These are phyloP conservation scores for Empidonax alnorum DNA, from an alignment of 2,113 vertebrate species.

Conservation along the genomic window DNA sequence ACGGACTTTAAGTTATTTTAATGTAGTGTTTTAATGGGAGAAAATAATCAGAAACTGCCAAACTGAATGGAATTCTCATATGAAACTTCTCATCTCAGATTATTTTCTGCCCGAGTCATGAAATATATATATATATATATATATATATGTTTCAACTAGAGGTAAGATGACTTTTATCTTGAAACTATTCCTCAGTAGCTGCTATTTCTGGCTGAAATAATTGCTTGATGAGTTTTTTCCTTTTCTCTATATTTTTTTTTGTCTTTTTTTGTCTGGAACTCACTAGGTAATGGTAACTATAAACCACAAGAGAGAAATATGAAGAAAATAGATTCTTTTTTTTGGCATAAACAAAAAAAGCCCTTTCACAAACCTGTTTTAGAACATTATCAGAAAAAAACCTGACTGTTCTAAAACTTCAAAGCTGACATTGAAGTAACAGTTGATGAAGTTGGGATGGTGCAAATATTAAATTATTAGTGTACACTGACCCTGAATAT, in stretches of 20 bases:
- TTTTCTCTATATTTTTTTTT: neutral
- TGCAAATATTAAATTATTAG: slow-evolving; percentile 31
- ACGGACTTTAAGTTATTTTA: neutral
- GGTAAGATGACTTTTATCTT: neutral
- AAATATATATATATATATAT: neutral
- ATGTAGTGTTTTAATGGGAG: neutral
- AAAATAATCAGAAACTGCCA: neutral
- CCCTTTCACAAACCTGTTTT: neutral
- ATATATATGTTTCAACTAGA: neutral
- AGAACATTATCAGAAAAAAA: neutral
- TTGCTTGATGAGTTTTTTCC: neutral
- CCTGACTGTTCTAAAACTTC: neutral
- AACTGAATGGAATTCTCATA: neutral
- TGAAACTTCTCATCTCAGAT: neutral
- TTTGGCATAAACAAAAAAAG: neutral
- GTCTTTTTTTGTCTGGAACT: neutral
- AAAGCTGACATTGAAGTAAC: slow-evolving; percentile 29
- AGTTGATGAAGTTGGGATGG: slow-evolving; percentile 34
- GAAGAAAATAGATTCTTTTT: neutral
- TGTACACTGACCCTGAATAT: neutral
- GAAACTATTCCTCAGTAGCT: neutral
- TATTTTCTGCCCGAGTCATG: neutral
- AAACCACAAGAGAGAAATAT: neutral
- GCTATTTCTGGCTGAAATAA: neutral
- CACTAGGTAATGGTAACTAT: neutral